phyloP scores from a whole-genome alignment of 2,888 invertebrate species.

The Lysandra bellargus region DNA sequence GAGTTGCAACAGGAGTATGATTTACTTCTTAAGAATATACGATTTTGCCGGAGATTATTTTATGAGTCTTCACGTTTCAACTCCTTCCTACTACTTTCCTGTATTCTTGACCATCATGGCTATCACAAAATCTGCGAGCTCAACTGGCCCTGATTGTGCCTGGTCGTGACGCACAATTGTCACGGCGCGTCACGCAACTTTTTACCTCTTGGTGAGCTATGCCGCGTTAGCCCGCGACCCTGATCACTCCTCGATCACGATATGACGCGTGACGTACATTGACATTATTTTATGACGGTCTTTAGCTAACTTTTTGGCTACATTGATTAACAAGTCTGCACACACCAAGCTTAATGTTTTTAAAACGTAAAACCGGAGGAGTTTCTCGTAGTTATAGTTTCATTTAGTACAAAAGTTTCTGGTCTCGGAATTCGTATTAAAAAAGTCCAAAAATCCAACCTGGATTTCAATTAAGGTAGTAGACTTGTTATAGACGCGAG shows the following conservation, averaged over 20 bases:
- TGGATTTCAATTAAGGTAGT: no score
- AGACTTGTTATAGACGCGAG: neutral
- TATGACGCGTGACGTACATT: constrained; percentile 26
- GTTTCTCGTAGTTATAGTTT: no score
- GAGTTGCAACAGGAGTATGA: no score
- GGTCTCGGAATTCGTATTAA: no score
- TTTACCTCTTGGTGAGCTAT: constrained; percentile 75
- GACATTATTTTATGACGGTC: constrained; percentile 35
- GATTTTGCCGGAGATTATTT: neutral
- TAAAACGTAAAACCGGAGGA: no score
- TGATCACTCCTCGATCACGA: constrained; percentile 43
- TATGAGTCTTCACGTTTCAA: neutral
- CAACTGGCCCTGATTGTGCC: constrained; percentile 52
- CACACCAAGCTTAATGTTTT: no score
- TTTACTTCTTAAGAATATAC: no score
- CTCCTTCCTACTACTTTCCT: neutral
- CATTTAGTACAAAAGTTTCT: no score
- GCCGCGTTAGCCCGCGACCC: constrained; percentile 62
- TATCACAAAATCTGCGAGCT: constrained; percentile 59
- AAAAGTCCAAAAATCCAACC: no score
- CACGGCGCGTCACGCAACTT: constrained; percentile 58
- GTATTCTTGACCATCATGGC: constrained; percentile 37
- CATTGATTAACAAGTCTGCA: no score
- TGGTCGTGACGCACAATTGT: constrained; percentile 66
- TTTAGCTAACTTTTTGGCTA: neutral